A percentile compares a stretch with the other conserved stretches of the same genome.
Evolutionary conservation across 2,113 vertebrate species (phyloP).

Genomic region (Dipodomys ordii): DNA sequence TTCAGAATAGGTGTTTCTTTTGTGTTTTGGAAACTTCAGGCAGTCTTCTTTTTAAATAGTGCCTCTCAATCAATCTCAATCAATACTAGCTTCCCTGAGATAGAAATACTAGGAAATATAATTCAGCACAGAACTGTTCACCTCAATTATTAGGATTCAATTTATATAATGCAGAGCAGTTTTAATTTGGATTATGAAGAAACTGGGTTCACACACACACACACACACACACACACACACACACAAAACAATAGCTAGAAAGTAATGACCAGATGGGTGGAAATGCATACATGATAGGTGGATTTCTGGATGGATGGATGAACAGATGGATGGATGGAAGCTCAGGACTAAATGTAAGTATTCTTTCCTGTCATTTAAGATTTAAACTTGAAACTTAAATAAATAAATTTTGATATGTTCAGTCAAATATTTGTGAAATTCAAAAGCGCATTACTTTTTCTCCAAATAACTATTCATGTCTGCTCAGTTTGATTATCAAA

Average conservation of each 20-base stretch:
- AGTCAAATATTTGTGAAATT: constrained; percentile 10
- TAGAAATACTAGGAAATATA: background rate
- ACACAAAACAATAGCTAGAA: background rate
- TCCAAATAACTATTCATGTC: background rate
- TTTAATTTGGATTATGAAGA: background rate
- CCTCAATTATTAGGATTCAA: background rate
- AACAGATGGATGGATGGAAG: background rate
- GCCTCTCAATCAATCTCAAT: background rate
- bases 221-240: background rate
- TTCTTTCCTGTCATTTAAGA: background rate
- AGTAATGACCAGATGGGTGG: background rate
- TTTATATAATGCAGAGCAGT: background rate
- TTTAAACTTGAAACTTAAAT: background rate
- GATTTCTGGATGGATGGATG: background rate
- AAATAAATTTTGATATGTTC: background rate
- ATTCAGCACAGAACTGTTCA: background rate
- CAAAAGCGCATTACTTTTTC: background rate
- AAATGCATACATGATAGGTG: background rate
- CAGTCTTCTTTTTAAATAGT: background rate
- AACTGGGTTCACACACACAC: background rate
- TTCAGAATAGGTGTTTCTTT: background rate
- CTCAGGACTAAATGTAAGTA: constrained; percentile 13
- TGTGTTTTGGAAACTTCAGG: background rate
- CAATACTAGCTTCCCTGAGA: background rate
- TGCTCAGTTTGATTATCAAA: background rate